phyloP scores from a whole-genome alignment of 2,888 invertebrate genomes.

The Lasius fuliginosus region DNA sequence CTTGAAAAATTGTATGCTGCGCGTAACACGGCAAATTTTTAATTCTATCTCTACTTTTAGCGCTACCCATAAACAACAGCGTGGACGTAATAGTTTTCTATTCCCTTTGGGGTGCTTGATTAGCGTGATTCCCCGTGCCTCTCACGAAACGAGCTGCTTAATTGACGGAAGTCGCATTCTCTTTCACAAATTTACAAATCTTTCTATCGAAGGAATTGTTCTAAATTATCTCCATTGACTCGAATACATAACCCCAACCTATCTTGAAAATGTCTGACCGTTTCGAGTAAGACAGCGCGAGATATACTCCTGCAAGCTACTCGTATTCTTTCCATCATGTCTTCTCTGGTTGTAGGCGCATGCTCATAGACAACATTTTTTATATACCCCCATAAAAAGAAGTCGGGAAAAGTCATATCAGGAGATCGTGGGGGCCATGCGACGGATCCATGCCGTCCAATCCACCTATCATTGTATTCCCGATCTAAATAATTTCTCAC shows the following conservation, averaged over 20 bases:
- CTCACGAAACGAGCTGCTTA: background rate
- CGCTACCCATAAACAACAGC: no score
- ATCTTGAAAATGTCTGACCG: background rate
- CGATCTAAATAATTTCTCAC: background rate
- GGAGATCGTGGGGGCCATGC: background rate
- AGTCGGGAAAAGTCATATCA: background rate
- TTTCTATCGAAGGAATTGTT: no score
- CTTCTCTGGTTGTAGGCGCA: background rate
- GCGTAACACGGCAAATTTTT: no score
- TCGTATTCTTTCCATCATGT: background rate
- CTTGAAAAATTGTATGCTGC: background rate
- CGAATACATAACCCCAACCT: background rate
- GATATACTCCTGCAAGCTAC: background rate
- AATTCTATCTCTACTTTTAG: no score
- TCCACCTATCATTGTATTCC: constrained; percentile 9
- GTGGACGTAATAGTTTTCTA: no score
- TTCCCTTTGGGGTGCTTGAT: background rate
- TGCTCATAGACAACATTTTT: background rate
- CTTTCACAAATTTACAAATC: no score
- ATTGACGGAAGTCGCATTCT: no score
- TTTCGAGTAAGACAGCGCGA: constrained; percentile 3
- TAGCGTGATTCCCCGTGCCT: constrained; percentile 6
- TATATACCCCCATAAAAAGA: constrained; percentile 11
- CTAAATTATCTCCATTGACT: no score
- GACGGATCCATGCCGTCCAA: background rate